These are phyloP conservation scores for Aspidoscelis tigris DNA, from an alignment of 2,113 vertebrate genomes.

Conservation along the genomic window DNA sequence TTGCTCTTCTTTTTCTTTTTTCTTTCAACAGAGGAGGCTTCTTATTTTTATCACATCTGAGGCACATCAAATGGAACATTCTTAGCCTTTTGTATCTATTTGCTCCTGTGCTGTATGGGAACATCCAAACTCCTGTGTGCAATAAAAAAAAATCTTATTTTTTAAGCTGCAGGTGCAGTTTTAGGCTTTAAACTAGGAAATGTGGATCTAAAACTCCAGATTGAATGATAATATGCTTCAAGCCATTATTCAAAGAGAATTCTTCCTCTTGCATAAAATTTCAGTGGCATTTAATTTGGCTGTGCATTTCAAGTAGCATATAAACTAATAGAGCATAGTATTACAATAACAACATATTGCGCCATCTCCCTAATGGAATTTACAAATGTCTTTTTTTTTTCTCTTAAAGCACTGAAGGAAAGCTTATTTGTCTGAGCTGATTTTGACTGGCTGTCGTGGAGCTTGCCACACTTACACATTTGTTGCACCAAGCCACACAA, in stretches of 20 bases:
- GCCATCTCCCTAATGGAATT: conserved; percentile 35
- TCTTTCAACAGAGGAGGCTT: background rate
- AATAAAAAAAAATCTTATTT: conserved; percentile 1
- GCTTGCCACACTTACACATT: too few species aligned
- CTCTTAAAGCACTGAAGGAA: background rate
- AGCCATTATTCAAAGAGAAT: conserved; percentile 56
- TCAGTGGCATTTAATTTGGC: conserved; percentile 51
- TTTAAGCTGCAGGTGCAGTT: conserved; percentile 30
- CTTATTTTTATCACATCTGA: conserved; percentile 35
- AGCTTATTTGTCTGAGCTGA: background rate
- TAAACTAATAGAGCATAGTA: conserved; percentile 40
- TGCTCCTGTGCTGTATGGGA: conserved; percentile 7
- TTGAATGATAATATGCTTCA: conserved; percentile 29
- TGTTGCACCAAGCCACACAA: too few species aligned
- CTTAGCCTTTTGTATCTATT: conserved; percentile 7
- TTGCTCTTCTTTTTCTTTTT: conserved; percentile 20
- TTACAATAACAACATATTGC: conserved; percentile 46
- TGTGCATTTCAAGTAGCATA: conserved; percentile 52
- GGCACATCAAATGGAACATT: background rate
- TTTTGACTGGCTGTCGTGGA: background rate
- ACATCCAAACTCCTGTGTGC: background rate
- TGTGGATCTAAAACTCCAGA: conserved; percentile 32
- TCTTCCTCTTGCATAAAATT: conserved; percentile 29
- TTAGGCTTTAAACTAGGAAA: conserved; percentile 34
- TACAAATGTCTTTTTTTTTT: conserved; percentile 19